phyloP scores from a whole-genome alignment of 53 echinoderm and acorn worm genomes.

The Apostichopus leukothele region DNA sequence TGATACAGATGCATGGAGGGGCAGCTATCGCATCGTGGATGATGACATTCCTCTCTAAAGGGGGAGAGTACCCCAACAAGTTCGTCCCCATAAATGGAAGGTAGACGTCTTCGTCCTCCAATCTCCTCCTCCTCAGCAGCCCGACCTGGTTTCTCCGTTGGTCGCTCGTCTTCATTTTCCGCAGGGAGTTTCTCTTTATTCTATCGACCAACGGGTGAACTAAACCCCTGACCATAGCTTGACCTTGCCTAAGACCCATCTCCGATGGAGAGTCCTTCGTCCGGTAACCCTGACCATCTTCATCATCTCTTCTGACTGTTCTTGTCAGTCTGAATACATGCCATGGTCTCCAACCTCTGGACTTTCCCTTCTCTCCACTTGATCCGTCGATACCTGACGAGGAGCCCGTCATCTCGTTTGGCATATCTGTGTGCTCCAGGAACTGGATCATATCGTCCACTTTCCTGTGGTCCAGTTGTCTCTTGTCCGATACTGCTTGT shows the following conservation, averaged over 20 bases:
- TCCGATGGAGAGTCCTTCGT: not conserved
- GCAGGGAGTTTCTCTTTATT: not conserved
- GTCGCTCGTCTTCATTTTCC: not conserved
- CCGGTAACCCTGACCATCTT: not conserved
- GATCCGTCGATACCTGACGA: not conserved
- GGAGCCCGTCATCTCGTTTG: not conserved
- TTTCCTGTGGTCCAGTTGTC: not conserved
- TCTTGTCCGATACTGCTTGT: not conserved
- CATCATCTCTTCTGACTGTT: not conserved
- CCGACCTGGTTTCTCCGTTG: no score
- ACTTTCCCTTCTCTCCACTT: not conserved
- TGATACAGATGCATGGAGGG: conserved; percentile 1
- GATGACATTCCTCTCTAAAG: not conserved
- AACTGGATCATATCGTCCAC: not conserved
- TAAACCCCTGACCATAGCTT: not conserved
- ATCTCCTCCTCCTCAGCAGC: not conserved
- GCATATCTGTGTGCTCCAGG: not conserved
- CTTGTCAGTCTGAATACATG: not conserved
- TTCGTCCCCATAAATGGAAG: not conserved
- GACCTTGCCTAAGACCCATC: not conserved
- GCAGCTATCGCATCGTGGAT: not conserved
- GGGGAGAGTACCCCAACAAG: not conserved
- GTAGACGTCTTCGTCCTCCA: not conserved
- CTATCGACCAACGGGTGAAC: not conserved
- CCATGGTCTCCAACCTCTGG: not conserved